Evolutionary conservation across 1,140 invertebrate genomes (phyloP).

Genomic region (Pararge aegeria): DNA sequence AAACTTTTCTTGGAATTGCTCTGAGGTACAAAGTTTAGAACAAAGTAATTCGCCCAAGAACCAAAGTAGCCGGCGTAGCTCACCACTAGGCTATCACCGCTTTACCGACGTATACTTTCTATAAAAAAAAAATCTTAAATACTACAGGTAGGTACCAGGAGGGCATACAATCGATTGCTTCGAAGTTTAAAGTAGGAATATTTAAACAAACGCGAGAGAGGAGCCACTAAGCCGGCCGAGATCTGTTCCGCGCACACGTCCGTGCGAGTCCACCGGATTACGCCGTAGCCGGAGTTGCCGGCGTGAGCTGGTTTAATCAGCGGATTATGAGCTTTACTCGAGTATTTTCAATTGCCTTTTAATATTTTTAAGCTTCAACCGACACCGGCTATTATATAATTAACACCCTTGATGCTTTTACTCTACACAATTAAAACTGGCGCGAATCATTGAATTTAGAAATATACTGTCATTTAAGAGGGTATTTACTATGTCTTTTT

Average conservation of each 20-base stretch:
- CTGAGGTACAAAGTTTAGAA: too few species aligned
- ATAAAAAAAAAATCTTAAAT: too few species aligned
- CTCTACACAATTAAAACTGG: neutral
- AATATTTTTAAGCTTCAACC: neutral
- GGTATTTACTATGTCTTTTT: too few species aligned
- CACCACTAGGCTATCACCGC: too few species aligned
- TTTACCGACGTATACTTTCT: too few species aligned
- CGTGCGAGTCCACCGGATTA: constrained; percentile 34
- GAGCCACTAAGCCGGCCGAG: constrained; percentile 19
- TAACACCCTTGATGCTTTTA: neutral
- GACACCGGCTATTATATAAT: neutral
- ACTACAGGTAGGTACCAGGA: too few species aligned
- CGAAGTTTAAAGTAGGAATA: constrained; percentile 1
- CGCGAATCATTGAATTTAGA: too few species aligned
- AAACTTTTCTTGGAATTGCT: too few species aligned
- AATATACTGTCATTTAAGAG: too few species aligned
- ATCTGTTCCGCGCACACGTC: constrained; percentile 31
- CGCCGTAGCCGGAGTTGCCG: constrained; percentile 21
- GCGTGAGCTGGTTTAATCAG: constrained; percentile 15
- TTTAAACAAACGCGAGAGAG: constrained; percentile 8
- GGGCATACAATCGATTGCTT: neutral
- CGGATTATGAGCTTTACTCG: constrained; percentile 16
- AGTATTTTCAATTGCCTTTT: constrained; percentile 12
- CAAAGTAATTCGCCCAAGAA: too few species aligned
- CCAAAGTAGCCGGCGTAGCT: too few species aligned